Conservation (phyloP, 2,888 invertebrate genomes). For the Cantharis lateralis region DNA sequence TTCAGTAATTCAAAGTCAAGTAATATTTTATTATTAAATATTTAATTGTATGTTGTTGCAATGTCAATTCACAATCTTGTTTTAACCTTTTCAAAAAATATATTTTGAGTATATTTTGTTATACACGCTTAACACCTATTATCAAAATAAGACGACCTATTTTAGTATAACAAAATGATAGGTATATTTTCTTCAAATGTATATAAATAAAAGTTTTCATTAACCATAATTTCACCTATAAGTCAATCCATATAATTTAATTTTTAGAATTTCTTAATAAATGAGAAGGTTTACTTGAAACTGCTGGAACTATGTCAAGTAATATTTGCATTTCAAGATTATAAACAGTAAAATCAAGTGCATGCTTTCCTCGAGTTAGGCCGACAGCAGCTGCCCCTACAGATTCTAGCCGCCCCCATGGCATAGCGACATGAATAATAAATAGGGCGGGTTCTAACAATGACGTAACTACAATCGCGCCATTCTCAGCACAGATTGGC, state of each 20-base stretch:
- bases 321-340: slow-evolving; percentile 4
- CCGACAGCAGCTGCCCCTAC: slow-evolving; percentile 28
- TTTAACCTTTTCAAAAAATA: too few relatives aligned
- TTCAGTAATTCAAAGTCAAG: too few relatives aligned
- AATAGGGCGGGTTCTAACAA: slow-evolving; percentile 51
- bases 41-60: too few relatives aligned
- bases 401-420: slow-evolving; percentile 29
- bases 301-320: background rate
- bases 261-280: background rate
- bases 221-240: background rate
- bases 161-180: too few relatives aligned
- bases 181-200: background rate
- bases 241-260: background rate
- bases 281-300: background rate
- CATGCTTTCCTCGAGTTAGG: slow-evolving; percentile 15
- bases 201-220: background rate
- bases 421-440: slow-evolving; percentile 43
- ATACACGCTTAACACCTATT: too few relatives aligned
- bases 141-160: too few relatives aligned
- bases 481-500: slow-evolving; percentile 44
- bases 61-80: too few relatives aligned
- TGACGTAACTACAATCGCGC: slow-evolving; percentile 56
- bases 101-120: too few relatives aligned
- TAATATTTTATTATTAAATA: too few relatives aligned
- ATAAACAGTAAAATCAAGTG: slow-evolving; percentile 19